phyloP scores from a whole-genome alignment of 2,797 vertebrate genomes.

The Chaunax sp. region DNA sequence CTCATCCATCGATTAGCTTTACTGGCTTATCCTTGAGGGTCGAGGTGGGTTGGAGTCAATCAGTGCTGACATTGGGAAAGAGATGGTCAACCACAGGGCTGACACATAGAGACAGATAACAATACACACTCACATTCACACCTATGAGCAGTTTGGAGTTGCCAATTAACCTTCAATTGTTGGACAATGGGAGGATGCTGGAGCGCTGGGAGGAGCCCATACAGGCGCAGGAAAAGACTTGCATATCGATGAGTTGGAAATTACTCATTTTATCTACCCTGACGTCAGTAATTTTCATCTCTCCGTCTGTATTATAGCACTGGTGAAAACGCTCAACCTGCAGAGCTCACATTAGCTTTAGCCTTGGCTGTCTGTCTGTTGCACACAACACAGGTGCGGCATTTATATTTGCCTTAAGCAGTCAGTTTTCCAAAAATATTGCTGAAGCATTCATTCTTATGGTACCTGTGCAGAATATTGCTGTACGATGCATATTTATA shows the following conservation, averaged over 20 bases:
- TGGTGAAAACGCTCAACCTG: neutral
- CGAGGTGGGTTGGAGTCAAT: neutral
- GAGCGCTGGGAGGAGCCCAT: no score
- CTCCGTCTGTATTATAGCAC: neutral
- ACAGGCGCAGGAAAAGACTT: neutral
- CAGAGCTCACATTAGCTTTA: conserved; percentile 10
- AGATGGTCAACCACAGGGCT: neutral
- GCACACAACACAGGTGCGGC: neutral
- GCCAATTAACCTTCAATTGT: no score
- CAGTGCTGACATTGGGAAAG: neutral
- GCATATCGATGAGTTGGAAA: conserved; percentile 12
- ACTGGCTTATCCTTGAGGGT: neutral
- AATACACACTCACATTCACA: neutral
- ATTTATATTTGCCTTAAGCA: neutral
- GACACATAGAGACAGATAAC: neutral
- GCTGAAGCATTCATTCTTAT: neutral
- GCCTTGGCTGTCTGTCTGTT: conserved; percentile 8
- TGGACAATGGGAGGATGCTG: no score
- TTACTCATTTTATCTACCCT: conserved; percentile 6
- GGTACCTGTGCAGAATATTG: neutral
- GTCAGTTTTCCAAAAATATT: neutral
- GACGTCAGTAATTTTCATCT: conserved; percentile 13
- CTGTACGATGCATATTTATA: conserved; percentile 5
- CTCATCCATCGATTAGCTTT: neutral
- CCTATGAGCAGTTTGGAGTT: no score